Evolutionary conservation across 2,113 vertebrate genomes (phyloP), one percentile per base, ranked within the genome.

Genomic region (Sterrhoptilus dennistouni): DNA sequence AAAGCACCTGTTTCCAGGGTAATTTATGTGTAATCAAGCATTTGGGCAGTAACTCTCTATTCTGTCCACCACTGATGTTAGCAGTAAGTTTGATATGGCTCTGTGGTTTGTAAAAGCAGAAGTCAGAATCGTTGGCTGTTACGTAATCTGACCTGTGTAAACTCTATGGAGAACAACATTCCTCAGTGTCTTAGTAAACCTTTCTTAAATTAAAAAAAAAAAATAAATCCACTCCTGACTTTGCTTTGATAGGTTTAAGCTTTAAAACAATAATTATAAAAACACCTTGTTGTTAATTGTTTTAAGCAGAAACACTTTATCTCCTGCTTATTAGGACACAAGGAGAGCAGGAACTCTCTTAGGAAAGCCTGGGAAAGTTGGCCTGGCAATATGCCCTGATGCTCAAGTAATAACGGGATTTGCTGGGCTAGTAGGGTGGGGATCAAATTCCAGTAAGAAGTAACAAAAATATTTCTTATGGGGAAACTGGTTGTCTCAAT

Each of bases 361-460:
- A 75, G 57, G 64, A 95, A 95, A 94, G 81, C 77, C 74, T 96
- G 95, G 81, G 96, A 96, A 96, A 94, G 36, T 42, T 79, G 77
- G 72, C 53, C 84, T 97, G 95, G 93, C 87, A 89, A 14, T 40
- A 17, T 79, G 80, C 91, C 94, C 60, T 72, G n/a, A 64, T 82
- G 36, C 40, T 93, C 83, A 81, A 89, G 61, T 64, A 96, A 75
- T 89, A 93, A 71, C 0, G 44, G 72, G 64, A 90, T 95, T 82
- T 92, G 14, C 42, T 69, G 49, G 90, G 25, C 35, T 95, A 28
- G 27, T 54, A 40, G 65, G 49, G 57, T 64, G 28, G 35, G 64
- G 56, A 92, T 20, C 1, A 74, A 92, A 89, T 95, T 95, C 94
- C 95, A 56, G 68, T 74, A 95, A 93, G 54, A 92, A 89, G 68